These are phyloP conservation scores for Cerastoderma edule DNA, from an alignment of 2,888 invertebrate species.

Conservation along the genomic window DNA sequence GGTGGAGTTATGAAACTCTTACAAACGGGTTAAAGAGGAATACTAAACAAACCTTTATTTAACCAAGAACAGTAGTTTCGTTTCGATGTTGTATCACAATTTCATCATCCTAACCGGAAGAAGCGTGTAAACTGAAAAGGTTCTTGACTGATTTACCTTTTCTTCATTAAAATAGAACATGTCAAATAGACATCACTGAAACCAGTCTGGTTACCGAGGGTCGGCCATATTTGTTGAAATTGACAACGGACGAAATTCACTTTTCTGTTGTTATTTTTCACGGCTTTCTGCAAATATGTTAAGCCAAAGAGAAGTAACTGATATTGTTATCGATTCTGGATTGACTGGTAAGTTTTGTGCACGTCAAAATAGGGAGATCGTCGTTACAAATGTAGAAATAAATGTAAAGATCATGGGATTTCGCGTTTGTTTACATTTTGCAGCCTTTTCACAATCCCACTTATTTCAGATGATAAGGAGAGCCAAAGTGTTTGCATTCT, in stretches of 20 bases:
- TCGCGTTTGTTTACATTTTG: slow-evolving; percentile 8
- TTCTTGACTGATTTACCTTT: not conserved
- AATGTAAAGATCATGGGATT: not conserved
- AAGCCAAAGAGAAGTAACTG: slow-evolving; percentile 51
- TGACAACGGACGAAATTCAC: slow-evolving; percentile 55
- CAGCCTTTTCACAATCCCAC: too few relatives aligned
- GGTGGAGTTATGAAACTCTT: too few relatives aligned
- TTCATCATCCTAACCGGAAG: slow-evolving; percentile 23
- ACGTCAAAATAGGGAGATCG: not conserved
- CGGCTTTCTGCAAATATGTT: slow-evolving; percentile 37
- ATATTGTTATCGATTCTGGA: slow-evolving; percentile 49
- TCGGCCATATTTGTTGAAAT: slow-evolving; percentile 71
- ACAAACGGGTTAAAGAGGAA: too few relatives aligned
- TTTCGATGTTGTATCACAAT: too few relatives aligned
- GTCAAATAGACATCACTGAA: not conserved
- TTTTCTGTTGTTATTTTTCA: not conserved
- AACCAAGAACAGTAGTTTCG: too few relatives aligned
- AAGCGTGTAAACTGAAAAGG: not conserved
- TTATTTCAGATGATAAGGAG: too few relatives aligned
- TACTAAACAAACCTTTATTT: too few relatives aligned
- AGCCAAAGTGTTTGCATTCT: too few relatives aligned
- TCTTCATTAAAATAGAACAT: not conserved
- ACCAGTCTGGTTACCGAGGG: slow-evolving; percentile 42
- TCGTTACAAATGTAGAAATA: not conserved
- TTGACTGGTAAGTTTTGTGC: slow-evolving; percentile 35